Evolutionary conservation across 2,797 vertebrate species (phyloP).

Genomic region (Sphaeramia orbicularis): DNA sequence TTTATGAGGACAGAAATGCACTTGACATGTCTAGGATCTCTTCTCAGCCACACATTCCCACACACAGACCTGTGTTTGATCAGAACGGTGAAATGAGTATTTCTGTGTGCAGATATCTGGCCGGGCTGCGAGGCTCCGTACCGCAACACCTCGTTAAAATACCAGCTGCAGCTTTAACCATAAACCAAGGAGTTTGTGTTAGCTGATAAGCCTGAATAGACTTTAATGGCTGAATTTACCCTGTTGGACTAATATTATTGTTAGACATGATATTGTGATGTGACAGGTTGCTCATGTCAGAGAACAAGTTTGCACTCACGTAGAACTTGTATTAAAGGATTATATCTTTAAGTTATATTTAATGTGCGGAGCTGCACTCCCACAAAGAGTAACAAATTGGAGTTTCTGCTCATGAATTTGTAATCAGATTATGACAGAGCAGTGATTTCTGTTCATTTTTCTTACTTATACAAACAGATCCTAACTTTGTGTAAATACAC

Average conservation of each 20-base stretch:
- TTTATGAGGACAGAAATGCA: background rate
- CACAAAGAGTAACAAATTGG: constrained; percentile 20
- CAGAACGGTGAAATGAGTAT: constrained; percentile 41
- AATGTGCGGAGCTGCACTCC: no score
- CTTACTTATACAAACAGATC: constrained; percentile 27
- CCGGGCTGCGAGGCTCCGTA: constrained; percentile 82
- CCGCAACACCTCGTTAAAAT: constrained; percentile 96
- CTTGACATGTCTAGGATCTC: background rate
- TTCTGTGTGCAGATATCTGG: constrained; percentile 71
- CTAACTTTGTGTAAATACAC: constrained; percentile 10
- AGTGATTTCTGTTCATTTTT: constrained; percentile 22
- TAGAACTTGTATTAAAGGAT: background rate
- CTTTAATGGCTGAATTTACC: constrained; percentile 85
- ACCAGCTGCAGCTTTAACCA: constrained; percentile 88
- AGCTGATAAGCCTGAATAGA: constrained; percentile 91
- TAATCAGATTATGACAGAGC: constrained; percentile 13
- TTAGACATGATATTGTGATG: constrained; percentile 82
- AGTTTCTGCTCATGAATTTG: constrained; percentile 21
- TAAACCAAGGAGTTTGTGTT: constrained; percentile 93
- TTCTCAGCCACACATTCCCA: constrained; percentile 42
- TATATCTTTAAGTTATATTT: constrained; percentile 2
- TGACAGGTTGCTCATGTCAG: constrained; percentile 85
- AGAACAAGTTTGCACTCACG: constrained; percentile 23
- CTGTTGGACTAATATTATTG: constrained; percentile 92
- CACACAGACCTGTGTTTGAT: constrained; percentile 28